Evolutionary conservation across 1,140 invertebrate genomes (phyloP), one percentile per base, ranked within the genome.

Genomic region (Temnothorax longispinosus): DNA sequence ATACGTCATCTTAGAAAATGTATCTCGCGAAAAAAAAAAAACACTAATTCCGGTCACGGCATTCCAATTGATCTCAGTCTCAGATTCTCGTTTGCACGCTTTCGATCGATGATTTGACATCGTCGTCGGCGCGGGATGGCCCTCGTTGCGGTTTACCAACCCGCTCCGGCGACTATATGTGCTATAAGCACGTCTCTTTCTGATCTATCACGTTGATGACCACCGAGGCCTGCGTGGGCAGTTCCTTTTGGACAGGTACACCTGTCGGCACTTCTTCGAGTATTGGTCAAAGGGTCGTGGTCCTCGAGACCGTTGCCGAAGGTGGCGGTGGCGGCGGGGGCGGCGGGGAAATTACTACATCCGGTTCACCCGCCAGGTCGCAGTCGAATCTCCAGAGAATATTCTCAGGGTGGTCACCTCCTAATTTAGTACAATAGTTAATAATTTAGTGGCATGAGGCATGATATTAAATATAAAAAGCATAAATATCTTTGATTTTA

Each of bases 331-430:
- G 94, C 2, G 94, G 94, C 3, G 94, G 94, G 1, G 94, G 94
- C 1, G 93, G 93, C 10, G 94, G 94, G 35, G 95, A 95, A 80
- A 95, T 94, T 71, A 95, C 93, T 71, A 95, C 94, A 76, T 95
- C 95, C 27, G 94, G 95, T 74, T 95, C 95, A 94, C 93, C 94
- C 86, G 93, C 94, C 78, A 95, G 92, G 84, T 95, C 95, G 93
- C 94, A 94, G 86, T 95, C 94, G 91, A 95, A 95, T 93, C 94
- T 95, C 95, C 95, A 95, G 62, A 95, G 88, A 75, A 95, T 95
- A 89, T 91, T 94, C 88, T 95, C 94, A 94, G 94, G 90, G 82
- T 95, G 94, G 94, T 95, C 95, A 95, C 93, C 95, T 95, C 93
- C 95, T 95, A 74, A 50, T 27, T 78, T 0, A 75, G 32, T n/a